These are phyloP conservation scores for Lacanobia oleracea DNA, from an alignment of 2,888 invertebrate genomes.

Conservation along the genomic window DNA sequence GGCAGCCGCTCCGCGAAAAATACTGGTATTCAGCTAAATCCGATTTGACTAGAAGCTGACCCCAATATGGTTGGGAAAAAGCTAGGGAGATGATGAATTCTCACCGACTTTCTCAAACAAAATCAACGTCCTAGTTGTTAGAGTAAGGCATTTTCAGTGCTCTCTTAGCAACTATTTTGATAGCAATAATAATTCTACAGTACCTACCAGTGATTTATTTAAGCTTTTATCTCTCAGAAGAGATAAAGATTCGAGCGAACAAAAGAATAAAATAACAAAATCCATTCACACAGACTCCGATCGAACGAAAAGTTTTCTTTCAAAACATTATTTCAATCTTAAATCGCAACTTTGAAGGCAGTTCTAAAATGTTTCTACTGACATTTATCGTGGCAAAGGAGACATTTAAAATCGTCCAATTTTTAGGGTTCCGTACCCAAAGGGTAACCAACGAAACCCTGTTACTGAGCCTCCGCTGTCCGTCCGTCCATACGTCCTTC, in stretches of 20 bases:
- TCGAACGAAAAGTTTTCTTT: constrained; percentile 57
- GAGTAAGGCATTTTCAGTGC: neutral
- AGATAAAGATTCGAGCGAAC: constrained; percentile 41
- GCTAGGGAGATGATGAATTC: too few relatives aligned
- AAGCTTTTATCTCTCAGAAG: constrained; percentile 16
- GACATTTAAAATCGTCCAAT: constrained; percentile 42
- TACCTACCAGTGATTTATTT: constrained; percentile 38
- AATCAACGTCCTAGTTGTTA: neutral
- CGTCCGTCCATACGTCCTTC: too few relatives aligned
- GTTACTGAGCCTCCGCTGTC: too few relatives aligned
- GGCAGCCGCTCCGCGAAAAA: too few relatives aligned
- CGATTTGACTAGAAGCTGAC: too few relatives aligned
- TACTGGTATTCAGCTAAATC: too few relatives aligned
- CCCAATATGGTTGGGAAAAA: too few relatives aligned
- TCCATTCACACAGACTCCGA: constrained; percentile 50
- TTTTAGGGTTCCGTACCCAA: constrained; percentile 16
- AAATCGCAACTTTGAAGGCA: constrained; percentile 54
- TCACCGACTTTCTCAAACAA: constrained; percentile 11
- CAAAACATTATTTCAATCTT: constrained; percentile 59
- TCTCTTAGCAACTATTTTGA: neutral
- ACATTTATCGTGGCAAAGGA: constrained; percentile 33
- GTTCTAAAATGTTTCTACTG: constrained; percentile 36
- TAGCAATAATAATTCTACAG: constrained; percentile 9
- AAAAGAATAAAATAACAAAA: constrained; percentile 57
- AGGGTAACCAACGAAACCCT: too few relatives aligned